Percentiles rank a stretch among this genome's conserved stretches.
Evolutionary conservation across 2,113 vertebrate genomes (phyloP).

Genomic region (Muntiacus reevesi): DNA sequence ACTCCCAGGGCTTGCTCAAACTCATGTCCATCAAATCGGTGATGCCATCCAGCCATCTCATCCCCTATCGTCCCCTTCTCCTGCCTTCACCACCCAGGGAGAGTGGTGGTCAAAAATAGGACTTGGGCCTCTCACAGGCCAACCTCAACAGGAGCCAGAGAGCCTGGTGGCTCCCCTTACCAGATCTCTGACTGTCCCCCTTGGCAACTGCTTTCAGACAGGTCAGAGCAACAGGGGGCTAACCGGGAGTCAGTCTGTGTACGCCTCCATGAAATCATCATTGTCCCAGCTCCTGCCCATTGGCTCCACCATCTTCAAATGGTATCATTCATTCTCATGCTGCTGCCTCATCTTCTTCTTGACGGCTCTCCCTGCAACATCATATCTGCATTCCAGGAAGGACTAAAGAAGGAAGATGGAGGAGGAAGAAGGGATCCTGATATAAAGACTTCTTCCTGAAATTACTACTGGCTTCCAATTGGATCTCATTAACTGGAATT

Average conservation of each 20-base stretch:
- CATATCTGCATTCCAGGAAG: not conserved
- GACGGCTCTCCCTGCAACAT: not conserved
- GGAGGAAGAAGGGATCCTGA: not conserved
- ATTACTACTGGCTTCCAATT: not conserved
- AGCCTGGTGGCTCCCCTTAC: not conserved
- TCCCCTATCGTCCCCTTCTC: not conserved
- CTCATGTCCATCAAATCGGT: not conserved
- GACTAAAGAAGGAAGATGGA: not conserved
- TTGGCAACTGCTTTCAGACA: not conserved
- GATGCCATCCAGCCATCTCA: not conserved
- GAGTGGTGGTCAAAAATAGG: not conserved
- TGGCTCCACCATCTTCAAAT: not conserved
- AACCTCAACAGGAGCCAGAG: not conserved
- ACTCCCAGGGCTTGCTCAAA: not conserved
- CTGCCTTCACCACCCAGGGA: not conserved
- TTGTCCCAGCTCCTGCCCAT: accelerated
- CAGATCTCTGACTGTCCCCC: not conserved
- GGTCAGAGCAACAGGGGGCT: not conserved
- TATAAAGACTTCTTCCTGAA: not conserved
- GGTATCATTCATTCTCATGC: not conserved
- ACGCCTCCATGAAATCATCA: accelerated
- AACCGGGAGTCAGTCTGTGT: not conserved
- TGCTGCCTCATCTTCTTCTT: not conserved
- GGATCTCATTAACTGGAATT: not conserved
- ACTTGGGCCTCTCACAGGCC: not conserved